Evolutionary conservation across 2,888 invertebrate genomes (phyloP), one percentile per base, ranked within the genome.

Genomic region (Salticus scenicus): DNA sequence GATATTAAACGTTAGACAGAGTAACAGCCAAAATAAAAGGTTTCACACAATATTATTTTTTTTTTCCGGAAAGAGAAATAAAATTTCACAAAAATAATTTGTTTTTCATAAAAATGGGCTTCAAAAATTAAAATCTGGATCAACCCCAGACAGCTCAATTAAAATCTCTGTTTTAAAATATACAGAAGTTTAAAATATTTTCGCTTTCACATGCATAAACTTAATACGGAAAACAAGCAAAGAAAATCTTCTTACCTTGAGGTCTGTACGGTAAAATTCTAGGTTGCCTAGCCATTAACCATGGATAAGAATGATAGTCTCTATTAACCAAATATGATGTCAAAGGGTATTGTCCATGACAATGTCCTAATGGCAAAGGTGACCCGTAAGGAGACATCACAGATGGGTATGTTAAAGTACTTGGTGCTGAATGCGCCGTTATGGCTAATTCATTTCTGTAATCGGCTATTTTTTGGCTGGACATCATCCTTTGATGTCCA

Each of bases 181-280:
- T n/a, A 2, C 51, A 7, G 17, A 51, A 7, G 4, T 51, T 7
- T 51, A 5, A 51, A 4, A 47, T 20, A 51, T 51, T 51, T 5
- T 20, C 12, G 7, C 8, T 14, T 0, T 47, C 17, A 51, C 4
- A 14, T 17, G 5, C 5, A 20, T 7, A 2, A 51, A 12, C 12
- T 20, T 14, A 51, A 1, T 51, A n/a, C 27, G 24, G 28, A 27
- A 63, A 63, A 8, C 24, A 42, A 57, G 28, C 30, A 37, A n/a
- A 27, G n/a, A 7, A 14, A 12, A 17, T 27, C 4, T 1, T 31
- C 86, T 76, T 76, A 86, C 86, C 86, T 80, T 80, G 80, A 0
- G 86, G 76, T 47, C 86, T 86, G 30, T 86, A 86, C 1, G 86
- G 86, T 30, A 86, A 51, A 51, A 86, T 77, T 30, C 86, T 75